phyloP scores from a whole-genome alignment of 2,797 vertebrate species.

The Macropodus opercularis region DNA sequence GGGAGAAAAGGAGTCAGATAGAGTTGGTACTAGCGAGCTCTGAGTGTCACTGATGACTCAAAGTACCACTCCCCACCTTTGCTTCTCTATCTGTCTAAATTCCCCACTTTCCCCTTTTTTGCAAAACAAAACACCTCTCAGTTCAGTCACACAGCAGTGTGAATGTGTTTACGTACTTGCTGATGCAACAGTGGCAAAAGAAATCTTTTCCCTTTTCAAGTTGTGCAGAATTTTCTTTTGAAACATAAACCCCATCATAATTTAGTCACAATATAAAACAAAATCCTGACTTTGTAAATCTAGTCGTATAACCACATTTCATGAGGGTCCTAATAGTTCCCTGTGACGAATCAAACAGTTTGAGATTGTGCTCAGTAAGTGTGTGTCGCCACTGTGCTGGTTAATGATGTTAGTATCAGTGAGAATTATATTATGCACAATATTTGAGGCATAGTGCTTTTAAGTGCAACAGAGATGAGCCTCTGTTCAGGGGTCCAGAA shows the following conservation, averaged over 20 bases:
- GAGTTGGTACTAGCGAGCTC: conserved; percentile 47
- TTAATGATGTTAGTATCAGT: too few relatives aligned
- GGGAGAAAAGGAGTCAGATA: background rate
- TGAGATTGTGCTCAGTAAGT: background rate
- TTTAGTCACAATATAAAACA: too few relatives aligned
- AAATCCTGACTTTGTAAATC: too few relatives aligned
- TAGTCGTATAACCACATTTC: background rate
- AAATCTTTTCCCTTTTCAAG: conserved; percentile 10
- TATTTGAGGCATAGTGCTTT: background rate
- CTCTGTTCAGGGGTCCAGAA: background rate
- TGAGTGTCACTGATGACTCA: conserved; percentile 65
- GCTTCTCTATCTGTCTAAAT: conserved; percentile 21
- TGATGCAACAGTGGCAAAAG: background rate
- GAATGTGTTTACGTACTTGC: too few relatives aligned
- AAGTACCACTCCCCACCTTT: conserved; percentile 46
- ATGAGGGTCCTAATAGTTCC: background rate
- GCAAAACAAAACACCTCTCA: background rate
- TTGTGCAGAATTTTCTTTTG: conserved; percentile 10
- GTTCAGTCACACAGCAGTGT: background rate
- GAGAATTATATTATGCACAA: conserved; percentile 9
- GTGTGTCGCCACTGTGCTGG: conserved; percentile 3
- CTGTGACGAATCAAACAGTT: background rate
- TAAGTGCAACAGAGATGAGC: background rate
- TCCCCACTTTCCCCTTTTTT: conserved; percentile 3
- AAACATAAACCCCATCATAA: too few relatives aligned